Percentiles rank a stretch among this genome's conserved stretches.
phyloP scores from a whole-genome alignment of 92 coral and sea anemone genomes.

The Porites divaricata region DNA sequence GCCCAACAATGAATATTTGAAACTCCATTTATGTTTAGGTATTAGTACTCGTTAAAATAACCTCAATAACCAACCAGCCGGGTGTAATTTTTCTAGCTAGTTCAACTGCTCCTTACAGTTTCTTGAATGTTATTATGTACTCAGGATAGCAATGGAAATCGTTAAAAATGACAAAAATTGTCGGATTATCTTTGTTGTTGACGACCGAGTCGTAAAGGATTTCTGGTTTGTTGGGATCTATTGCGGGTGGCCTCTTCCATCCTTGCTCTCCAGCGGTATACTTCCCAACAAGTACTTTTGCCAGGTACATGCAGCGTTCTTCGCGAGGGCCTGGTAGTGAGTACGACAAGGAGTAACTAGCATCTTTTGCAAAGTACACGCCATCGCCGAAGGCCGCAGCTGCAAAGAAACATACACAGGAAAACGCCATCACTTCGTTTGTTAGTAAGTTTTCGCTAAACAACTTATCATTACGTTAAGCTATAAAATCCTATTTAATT shows the following conservation, averaged over 20 bases:
- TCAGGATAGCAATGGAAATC: constrained; percentile 82
- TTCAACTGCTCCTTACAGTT: too few relatives aligned
- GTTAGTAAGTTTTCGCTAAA: too few relatives aligned
- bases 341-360: constrained; percentile 51
- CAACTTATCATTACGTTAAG: too few relatives aligned
- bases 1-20: too few relatives aligned
- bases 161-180: constrained; percentile 61
- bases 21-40: too few relatives aligned
- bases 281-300: constrained; percentile 78
- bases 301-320: constrained; percentile 74
- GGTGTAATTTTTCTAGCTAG: too few relatives aligned
- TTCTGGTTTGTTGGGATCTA: constrained; percentile 65
- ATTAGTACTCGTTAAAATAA: too few relatives aligned
- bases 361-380: constrained; percentile 82
- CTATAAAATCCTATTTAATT: too few relatives aligned
- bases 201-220: constrained; percentile 74
- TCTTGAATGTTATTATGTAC: constrained; percentile 68
- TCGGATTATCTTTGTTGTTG: constrained; percentile 42
- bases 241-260: constrained; percentile 73
- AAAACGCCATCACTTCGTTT: too few relatives aligned
- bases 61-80: too few relatives aligned
- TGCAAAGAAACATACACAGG: too few relatives aligned
- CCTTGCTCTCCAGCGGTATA: constrained; percentile 59
- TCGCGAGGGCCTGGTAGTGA: constrained; percentile 30
- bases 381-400: constrained; percentile 75